phyloP scores from a whole-genome alignment of 2,797 vertebrate genomes.

The Anniella stebbinsi region DNA sequence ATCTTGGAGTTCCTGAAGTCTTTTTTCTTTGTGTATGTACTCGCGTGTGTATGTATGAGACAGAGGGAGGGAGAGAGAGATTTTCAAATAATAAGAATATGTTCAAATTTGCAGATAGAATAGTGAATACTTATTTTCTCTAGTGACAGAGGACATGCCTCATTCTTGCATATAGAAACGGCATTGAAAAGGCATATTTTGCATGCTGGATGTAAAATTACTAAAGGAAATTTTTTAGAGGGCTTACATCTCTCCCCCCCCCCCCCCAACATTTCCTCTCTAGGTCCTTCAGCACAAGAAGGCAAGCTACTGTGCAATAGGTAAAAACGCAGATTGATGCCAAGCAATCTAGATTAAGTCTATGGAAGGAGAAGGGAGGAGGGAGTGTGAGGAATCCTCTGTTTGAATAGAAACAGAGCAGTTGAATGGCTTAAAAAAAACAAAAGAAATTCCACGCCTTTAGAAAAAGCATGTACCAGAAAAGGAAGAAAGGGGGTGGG shows the following conservation, averaged over 20 bases:
- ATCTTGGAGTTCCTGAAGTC: constrained; percentile 47
- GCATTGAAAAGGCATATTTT: constrained; percentile 51
- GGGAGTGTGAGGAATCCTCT: constrained; percentile 41
- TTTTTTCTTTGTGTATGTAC: constrained; percentile 20
- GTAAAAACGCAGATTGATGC: constrained; percentile 61
- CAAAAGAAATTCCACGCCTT: constrained; percentile 66
- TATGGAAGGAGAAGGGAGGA: not conserved
- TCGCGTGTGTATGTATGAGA: not conserved
- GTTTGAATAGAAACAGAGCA: constrained; percentile 74
- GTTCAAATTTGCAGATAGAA: constrained; percentile 9
- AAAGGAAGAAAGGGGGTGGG: constrained; percentile 61
- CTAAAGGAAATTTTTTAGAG: constrained; percentile 44
- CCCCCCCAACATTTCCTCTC: constrained; percentile 43
- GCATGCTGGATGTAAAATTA: constrained; percentile 48
- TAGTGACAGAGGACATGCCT: constrained; percentile 43
- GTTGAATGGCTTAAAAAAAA: constrained; percentile 47
- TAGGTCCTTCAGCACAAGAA: constrained; percentile 44
- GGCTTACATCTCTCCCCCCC: constrained; percentile 50
- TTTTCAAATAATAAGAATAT: constrained; percentile 45
- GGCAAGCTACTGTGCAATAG: constrained; percentile 29
- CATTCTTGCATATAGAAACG: constrained; percentile 56
- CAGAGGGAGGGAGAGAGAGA: not conserved
- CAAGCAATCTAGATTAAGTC: constrained; percentile 69
- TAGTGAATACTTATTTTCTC: constrained; percentile 30
- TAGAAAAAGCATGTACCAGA: constrained; percentile 64